phyloP scores from a whole-genome alignment of 2,797 vertebrate genomes.

The Oreortyx pictus region DNA sequence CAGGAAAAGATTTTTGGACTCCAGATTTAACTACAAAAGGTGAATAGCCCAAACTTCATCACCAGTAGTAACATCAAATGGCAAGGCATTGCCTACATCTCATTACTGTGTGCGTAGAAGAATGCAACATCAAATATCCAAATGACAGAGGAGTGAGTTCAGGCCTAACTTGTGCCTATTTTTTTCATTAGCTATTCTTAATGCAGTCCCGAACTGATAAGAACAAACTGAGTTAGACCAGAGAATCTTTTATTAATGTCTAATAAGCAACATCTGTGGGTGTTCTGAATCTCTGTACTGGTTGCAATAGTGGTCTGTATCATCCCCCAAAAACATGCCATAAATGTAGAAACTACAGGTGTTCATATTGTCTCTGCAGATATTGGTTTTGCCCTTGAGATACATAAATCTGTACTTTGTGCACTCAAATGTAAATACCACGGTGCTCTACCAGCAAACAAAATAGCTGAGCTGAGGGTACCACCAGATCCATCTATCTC shows the following conservation, averaged over 20 bases:
- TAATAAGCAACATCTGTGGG: not conserved
- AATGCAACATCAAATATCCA: not conserved
- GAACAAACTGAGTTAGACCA: not conserved
- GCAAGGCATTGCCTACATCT: not conserved
- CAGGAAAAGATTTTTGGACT: not conserved
- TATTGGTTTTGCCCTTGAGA: not conserved
- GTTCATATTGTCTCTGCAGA: not conserved
- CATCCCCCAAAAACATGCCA: not conserved
- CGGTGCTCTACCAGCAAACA: not conserved
- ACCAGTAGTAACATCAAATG: not conserved
- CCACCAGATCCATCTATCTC: not conserved
- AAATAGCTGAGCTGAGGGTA: not conserved
- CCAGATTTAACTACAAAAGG: not conserved
- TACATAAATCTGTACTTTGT: not conserved
- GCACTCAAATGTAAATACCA: not conserved
- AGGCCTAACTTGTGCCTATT: not conserved
- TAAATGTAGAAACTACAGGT: not conserved
- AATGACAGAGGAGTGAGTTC: not conserved
- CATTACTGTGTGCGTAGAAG: not conserved
- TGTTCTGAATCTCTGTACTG: not conserved
- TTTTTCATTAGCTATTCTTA: not conserved
- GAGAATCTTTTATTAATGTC: not conserved
- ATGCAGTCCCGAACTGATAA: not conserved
- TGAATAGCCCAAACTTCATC: not conserved
- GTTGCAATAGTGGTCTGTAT: not conserved